Conservation (phyloP, 1,140 invertebrate genomes). For the Vanessa tameamea region DNA sequence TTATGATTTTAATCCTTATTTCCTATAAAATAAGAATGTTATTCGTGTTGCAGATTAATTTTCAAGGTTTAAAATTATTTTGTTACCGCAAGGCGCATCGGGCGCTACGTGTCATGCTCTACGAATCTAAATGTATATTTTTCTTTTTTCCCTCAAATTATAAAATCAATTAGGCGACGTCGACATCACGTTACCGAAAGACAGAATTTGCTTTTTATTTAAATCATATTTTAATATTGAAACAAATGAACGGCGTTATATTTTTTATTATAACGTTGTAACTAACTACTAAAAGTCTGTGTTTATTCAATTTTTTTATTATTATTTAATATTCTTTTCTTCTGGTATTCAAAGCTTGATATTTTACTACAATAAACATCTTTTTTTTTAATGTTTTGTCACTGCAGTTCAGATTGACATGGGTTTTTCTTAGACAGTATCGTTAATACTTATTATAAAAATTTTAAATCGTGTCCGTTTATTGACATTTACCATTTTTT, state of each 20-base stretch:
- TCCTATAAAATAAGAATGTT: conserved; percentile 20
- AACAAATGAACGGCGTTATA: neutral
- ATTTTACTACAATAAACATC: no score
- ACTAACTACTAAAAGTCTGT: no score
- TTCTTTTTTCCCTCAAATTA: conserved; percentile 60
- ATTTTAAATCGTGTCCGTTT: no score
- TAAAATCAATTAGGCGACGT: conserved; percentile 67
- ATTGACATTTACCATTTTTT: no score
- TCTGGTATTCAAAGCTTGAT: no score
- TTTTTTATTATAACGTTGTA: neutral
- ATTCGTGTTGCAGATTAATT: conserved; percentile 22
- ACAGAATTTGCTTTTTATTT: conserved; percentile 33
- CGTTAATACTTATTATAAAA: no score
- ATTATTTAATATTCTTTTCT: no score
- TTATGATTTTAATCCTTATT: conserved; percentile 42
- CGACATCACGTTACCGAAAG: conserved; percentile 33
- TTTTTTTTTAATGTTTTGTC: no score
- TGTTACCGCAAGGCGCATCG: conserved; percentile 44
- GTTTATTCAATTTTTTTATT: no score
- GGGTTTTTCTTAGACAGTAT: no score
- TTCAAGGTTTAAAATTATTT: conserved; percentile 33
- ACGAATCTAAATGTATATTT: conserved; percentile 58
- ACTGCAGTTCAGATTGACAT: no score
- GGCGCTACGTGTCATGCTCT: conserved; percentile 49
- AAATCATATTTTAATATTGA: conserved; percentile 29